Evolutionary conservation across 2,113 vertebrate species (phyloP).

Genomic region (Fulica atra): DNA sequence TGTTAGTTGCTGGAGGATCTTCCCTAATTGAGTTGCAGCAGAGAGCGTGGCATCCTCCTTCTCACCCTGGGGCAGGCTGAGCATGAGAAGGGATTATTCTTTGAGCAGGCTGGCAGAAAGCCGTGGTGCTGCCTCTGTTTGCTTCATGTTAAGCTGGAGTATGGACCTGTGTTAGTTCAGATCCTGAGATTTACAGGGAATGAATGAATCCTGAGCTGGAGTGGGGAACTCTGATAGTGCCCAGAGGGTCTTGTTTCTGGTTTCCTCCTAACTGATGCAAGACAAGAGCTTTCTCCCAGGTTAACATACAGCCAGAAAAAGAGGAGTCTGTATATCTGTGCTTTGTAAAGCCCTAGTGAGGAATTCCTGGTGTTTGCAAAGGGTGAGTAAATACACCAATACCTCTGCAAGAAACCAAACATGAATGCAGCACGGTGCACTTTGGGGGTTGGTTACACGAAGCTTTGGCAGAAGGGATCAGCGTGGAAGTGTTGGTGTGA

Average conservation of each 20-base stretch:
- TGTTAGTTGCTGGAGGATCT: background rate
- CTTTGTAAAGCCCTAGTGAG: background rate
- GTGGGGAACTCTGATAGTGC: background rate
- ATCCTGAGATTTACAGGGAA: background rate
- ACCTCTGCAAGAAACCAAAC: background rate
- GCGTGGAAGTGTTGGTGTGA: background rate
- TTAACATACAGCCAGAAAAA: background rate
- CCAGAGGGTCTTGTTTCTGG: background rate
- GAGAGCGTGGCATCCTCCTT: background rate
- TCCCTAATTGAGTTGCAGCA: background rate
- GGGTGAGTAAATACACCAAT: background rate
- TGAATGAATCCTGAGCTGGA: background rate
- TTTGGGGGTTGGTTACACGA: background rate
- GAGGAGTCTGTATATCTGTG: background rate
- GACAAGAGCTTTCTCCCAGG: background rate
- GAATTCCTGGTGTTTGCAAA: background rate
- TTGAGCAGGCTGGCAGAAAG: background rate
- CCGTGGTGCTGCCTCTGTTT: background rate
- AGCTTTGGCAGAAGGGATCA: background rate
- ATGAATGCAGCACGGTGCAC: fast-evolving
- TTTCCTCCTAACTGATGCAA: background rate
- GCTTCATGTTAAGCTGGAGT: background rate
- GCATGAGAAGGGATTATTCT: background rate
- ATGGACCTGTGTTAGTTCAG: background rate
- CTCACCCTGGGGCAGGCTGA: background rate